Evolutionary conservation across 2,888 invertebrate genomes (phyloP).

Genomic region (Rutpela maculata): DNA sequence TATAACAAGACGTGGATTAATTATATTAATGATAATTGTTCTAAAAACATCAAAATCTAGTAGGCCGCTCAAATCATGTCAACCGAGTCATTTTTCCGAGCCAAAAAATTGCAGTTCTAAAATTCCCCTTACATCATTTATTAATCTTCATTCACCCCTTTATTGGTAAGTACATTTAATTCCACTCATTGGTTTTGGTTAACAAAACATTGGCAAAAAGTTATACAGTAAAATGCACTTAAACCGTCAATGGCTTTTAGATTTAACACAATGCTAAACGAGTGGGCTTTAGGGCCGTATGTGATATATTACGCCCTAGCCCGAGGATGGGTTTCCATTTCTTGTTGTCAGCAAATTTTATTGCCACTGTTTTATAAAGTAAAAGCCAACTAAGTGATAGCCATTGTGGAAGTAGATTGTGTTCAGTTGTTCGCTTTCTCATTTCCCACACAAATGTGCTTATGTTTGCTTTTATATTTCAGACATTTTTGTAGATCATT

Average conservation of each 20-base stretch:
- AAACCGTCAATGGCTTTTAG: constrained; percentile 53
- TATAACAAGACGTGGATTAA: too few relatives aligned
- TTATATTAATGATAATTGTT: too few relatives aligned
- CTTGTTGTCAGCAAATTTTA: constrained; percentile 60
- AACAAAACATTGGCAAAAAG: constrained; percentile 38
- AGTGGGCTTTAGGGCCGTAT: constrained; percentile 46
- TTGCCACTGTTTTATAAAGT: constrained; percentile 57
- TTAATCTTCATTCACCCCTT: neutral
- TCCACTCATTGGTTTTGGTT: neutral
- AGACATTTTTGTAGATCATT: constrained; percentile 8
- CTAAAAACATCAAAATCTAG: too few relatives aligned
- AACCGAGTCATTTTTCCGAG: too few relatives aligned
- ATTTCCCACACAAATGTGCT: constrained; percentile 8
- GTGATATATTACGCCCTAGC: constrained; percentile 57
- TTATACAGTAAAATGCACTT: constrained; percentile 60
- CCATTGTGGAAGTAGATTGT: constrained; percentile 39
- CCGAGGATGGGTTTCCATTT: constrained; percentile 57
- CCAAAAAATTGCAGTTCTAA: too few relatives aligned
- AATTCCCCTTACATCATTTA: too few relatives aligned
- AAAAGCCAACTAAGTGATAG: constrained; percentile 33
- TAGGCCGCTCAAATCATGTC: too few relatives aligned
- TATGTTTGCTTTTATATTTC: constrained; percentile 10
- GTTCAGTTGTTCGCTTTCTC: constrained; percentile 27
- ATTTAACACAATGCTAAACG: constrained; percentile 59
- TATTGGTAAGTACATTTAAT: neutral